Conservation (phyloP, 2,113 vertebrate genomes). For the Epinephelus moara region DNA sequence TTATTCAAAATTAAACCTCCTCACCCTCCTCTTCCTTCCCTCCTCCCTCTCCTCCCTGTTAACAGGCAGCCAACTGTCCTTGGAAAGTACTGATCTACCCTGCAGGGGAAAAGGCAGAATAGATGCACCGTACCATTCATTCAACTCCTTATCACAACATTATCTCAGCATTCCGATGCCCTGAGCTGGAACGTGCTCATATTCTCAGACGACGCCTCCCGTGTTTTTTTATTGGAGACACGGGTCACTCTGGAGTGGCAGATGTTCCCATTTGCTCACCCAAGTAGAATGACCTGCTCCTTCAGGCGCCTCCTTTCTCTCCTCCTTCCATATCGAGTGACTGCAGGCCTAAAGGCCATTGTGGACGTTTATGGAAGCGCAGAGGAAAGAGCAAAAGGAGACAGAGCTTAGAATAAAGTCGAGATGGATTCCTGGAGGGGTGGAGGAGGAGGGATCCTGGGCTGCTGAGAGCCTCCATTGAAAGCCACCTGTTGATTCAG, state of each 20-base stretch:
- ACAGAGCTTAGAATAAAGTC: slow-evolving; percentile 55
- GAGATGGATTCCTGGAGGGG: slow-evolving; percentile 57
- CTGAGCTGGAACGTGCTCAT: slow-evolving; percentile 80
- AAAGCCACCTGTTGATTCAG: slow-evolving; percentile 82
- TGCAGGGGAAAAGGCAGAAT: slow-evolving; percentile 29
- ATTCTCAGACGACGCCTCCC: slow-evolving; percentile 73
- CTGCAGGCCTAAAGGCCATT: slow-evolving; percentile 56
- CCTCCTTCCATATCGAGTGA: slow-evolving; percentile 71
- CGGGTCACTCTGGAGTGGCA: slow-evolving; percentile 74
- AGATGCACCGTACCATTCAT: slow-evolving; percentile 64
- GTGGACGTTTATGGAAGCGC: slow-evolving; percentile 65
- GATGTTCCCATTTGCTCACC: slow-evolving; percentile 81
- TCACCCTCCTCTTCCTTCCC: slow-evolving; percentile 37
- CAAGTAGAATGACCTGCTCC: slow-evolving; percentile 81
- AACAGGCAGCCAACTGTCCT: slow-evolving; percentile 46
- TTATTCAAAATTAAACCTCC: slow-evolving; percentile 8
- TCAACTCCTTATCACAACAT: slow-evolving; percentile 80
- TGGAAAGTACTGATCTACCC: slow-evolving; percentile 51
- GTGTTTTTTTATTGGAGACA: slow-evolving; percentile 69
- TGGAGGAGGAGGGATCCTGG: slow-evolving; percentile 27
- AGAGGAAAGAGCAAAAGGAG: slow-evolving; percentile 54
- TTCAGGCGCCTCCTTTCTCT: slow-evolving; percentile 68
- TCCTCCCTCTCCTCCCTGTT: neutral
- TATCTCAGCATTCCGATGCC: slow-evolving; percentile 83
- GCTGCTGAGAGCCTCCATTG: slow-evolving; percentile 63